Conservation (phyloP, 2,113 vertebrate genomes). For the Mesoclemmys tuberculata region DNA sequence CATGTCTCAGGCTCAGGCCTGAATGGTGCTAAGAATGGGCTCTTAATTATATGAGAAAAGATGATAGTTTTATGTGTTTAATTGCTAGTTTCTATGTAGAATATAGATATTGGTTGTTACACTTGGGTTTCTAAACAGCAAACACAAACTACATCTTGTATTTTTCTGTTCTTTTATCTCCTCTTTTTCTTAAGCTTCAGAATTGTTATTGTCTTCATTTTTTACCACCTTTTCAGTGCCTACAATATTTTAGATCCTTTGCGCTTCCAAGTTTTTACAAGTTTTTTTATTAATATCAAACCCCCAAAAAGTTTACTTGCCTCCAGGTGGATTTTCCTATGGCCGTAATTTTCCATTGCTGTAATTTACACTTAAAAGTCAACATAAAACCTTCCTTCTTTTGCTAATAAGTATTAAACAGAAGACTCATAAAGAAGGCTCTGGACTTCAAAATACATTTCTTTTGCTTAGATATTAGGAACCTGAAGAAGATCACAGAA, state of each 20-base stretch:
- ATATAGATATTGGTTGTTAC: background rate
- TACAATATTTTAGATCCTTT: background rate
- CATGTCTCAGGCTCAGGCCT: too few species aligned
- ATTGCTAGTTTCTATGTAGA: background rate
- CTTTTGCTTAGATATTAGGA: constrained; percentile 8
- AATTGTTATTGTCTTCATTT: background rate
- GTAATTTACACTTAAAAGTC: constrained; percentile 34
- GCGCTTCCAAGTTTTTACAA: background rate
- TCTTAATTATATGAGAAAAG: background rate
- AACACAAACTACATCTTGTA: background rate
- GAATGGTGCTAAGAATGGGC: background rate
- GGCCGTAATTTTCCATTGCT: background rate
- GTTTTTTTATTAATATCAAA: background rate
- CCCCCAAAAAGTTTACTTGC: background rate
- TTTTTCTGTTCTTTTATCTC: background rate
- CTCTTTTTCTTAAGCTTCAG: rapidly evolving
- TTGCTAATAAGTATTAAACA: background rate
- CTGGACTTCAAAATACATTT: constrained; percentile 10
- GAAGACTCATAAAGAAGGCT: background rate
- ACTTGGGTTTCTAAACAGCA: background rate
- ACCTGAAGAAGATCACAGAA: constrained; percentile 41
- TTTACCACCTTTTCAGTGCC: background rate
- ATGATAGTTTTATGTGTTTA: background rate
- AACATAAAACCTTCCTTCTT: constrained; percentile 1
- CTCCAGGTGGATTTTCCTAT: background rate